Conservation (phyloP, 2,888 invertebrate genomes). For the Cheilosia urbana region DNA sequence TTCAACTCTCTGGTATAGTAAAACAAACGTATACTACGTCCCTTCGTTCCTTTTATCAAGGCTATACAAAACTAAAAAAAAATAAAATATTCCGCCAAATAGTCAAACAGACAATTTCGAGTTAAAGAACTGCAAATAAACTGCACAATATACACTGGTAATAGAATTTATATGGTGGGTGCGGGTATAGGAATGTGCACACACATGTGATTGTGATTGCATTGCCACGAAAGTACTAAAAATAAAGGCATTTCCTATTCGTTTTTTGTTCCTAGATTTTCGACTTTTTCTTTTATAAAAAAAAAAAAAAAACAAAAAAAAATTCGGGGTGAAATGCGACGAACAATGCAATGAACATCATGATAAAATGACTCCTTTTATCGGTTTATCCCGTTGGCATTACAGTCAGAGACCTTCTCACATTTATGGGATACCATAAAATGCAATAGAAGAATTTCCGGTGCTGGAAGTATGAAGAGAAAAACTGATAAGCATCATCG, state of each 20-base stretch:
- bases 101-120: conserved; percentile 60
- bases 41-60: conserved; percentile 1
- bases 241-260: conserved; percentile 36
- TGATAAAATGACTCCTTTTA: conserved; percentile 48
- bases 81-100: conserved; percentile 20
- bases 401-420: conserved; percentile 26
- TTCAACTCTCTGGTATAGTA: neutral
- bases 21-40: neutral
- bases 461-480: neutral
- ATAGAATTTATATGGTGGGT: conserved; percentile 45
- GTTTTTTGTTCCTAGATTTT: neutral
- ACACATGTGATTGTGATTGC: conserved; percentile 8
- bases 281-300: conserved; percentile 15
- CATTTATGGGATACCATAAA: conserved; percentile 48
- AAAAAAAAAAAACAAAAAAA: conserved; percentile 23
- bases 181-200: conserved; percentile 1
- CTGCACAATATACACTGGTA: conserved; percentile 56
- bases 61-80: conserved; percentile 13
- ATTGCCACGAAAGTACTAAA: conserved; percentile 30
- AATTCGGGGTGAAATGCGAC: conserved; percentile 11
- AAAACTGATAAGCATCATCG: conserved; percentile 9
- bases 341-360: conserved; percentile 49
- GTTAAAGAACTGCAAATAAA: conserved; percentile 63
- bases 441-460: conserved; percentile 34
- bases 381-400: conserved; percentile 49